Conservation (phyloP, 53 echinoderm and acorn worm genomes). For the Echinometra lucunter region DNA sequence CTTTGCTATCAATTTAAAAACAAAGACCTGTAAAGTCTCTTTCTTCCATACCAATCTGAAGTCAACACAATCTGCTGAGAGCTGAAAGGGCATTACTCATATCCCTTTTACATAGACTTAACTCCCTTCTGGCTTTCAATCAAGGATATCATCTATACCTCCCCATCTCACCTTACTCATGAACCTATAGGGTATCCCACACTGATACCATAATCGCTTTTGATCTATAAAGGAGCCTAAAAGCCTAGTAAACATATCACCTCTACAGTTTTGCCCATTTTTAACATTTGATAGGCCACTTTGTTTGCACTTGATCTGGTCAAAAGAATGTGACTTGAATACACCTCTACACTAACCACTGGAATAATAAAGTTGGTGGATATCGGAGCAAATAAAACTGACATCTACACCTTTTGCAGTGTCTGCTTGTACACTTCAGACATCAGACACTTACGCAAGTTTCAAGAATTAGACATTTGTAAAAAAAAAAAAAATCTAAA, state of each 20-base stretch:
- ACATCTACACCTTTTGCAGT: not conserved
- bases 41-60: not conserved
- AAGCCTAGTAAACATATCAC: not conserved
- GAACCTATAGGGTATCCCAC: not conserved
- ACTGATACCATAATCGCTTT: not conserved
- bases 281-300: not conserved
- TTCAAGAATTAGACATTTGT: not conserved
- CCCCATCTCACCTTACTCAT: not conserved
- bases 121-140: not conserved
- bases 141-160: not conserved
- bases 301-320: not conserved
- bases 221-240: not conserved
- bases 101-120: not conserved
- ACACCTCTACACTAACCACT: not conserved
- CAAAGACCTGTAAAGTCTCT: not conserved
- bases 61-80: not conserved
- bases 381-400: not conserved
- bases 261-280: not conserved
- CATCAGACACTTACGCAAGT: not conserved
- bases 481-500: too few relatives aligned
- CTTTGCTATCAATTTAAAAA: not conserved
- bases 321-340: slow-evolving; percentile 3
- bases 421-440: not conserved
- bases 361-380: not conserved
- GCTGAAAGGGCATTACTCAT: not conserved